Evolutionary conservation across 2,113 vertebrate genomes (phyloP).

Genomic region (Myotis brandtii): DNA sequence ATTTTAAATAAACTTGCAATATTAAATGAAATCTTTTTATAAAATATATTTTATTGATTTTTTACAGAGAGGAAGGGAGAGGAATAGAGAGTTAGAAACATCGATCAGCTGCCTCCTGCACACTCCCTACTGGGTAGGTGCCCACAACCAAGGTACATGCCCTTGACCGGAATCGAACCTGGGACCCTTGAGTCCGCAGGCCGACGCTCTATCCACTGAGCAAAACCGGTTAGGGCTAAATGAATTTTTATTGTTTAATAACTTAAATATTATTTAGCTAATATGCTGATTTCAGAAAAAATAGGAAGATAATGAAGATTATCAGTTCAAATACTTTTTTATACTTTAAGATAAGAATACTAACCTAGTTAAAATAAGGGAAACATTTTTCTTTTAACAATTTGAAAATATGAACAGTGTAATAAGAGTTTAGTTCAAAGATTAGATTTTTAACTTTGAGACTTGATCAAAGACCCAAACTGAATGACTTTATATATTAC

Average conservation of each 20-base stretch:
- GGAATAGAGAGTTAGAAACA: too few relatives aligned
- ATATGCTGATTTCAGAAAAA: slow-evolving; percentile 2
- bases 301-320: not conserved
- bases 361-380: not conserved
- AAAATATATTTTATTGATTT: too few relatives aligned
- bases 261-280: slow-evolving; percentile 11
- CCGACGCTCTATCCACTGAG: too few relatives aligned
- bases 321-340: not conserved
- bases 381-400: not conserved
- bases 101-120: too few relatives aligned
- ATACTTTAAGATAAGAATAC: not conserved
- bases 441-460: not conserved
- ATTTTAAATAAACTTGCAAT: not conserved
- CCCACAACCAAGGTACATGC: too few relatives aligned
- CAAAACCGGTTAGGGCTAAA: not conserved
- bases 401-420: not conserved
- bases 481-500: not conserved
- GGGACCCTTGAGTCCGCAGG: too few relatives aligned
- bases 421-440: not conserved
- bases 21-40: not conserved
- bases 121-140: too few relatives aligned
- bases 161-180: too few relatives aligned
- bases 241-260: not conserved
- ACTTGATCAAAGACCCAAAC: not conserved
- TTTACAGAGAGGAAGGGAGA: too few relatives aligned